phyloP scores from a whole-genome alignment of 2,797 vertebrate species.

The Allobates femoralis region DNA sequence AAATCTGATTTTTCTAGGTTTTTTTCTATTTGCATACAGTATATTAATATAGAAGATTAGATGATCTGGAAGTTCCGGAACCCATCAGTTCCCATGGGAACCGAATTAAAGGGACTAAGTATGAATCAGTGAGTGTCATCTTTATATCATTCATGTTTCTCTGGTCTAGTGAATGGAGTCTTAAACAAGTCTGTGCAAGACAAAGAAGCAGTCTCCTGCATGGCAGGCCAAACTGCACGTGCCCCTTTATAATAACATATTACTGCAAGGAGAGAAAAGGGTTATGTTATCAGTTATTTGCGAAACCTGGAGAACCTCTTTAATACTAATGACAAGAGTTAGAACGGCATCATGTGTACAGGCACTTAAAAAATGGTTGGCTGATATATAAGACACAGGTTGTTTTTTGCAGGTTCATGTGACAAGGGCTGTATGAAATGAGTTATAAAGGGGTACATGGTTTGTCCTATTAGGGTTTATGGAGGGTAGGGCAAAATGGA shows the following conservation, averaged over 20 bases:
- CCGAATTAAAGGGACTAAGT: neutral
- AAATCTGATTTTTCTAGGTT: neutral
- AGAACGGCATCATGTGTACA: neutral
- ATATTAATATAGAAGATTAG: too few species aligned
- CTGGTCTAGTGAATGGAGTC: neutral
- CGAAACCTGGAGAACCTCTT: neutral
- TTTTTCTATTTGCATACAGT: too few species aligned
- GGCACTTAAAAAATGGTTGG: constrained; percentile 11
- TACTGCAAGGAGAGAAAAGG: neutral
- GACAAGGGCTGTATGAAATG: too few species aligned
- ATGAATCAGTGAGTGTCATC: too few species aligned
- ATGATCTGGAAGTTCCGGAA: neutral
- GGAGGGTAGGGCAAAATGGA: neutral
- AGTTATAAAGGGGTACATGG: neutral
- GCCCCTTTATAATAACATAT: too few species aligned
- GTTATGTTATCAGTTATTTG: neutral
- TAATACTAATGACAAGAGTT: neutral
- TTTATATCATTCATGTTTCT: neutral
- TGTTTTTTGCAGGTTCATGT: too few species aligned
- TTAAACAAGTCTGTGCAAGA: neutral
- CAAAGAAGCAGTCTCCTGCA: neutral
- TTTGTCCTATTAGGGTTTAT: neutral
- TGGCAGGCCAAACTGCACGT: neutral
- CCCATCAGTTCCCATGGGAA: neutral
- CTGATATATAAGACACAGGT: neutral